Percentiles rank a stretch among this genome's conserved stretches.
phyloP scores from a whole-genome alignment of 2,888 invertebrate species.

The Tachystola acroxantha region DNA sequence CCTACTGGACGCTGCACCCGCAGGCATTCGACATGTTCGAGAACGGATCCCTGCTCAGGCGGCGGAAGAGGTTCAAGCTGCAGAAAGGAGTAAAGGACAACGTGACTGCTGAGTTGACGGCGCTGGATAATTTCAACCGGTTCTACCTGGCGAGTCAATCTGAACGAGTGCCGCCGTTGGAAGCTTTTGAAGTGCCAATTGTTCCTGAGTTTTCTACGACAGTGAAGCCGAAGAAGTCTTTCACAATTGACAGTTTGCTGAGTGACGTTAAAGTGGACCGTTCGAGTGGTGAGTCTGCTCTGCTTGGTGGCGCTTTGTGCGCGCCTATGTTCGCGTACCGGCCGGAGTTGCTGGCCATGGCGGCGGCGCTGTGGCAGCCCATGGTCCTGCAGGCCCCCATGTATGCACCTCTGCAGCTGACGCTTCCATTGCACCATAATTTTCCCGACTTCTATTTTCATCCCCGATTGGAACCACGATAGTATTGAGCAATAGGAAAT shows the following conservation, averaged over 20 bases:
- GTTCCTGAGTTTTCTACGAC: constrained; percentile 17
- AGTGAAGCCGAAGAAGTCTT: constrained; percentile 81
- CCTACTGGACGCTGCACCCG: constrained; percentile 91
- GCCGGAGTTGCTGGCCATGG: constrained; percentile 37
- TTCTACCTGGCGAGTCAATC: constrained; percentile 70
- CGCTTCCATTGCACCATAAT: constrained; percentile 29
- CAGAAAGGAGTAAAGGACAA: constrained; percentile 79
- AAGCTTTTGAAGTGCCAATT: constrained; percentile 28
- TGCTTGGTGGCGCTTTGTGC: constrained; percentile 20
- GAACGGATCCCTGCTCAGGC: constrained; percentile 89
- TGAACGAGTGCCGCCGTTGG: constrained; percentile 29
- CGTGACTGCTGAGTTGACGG: constrained; percentile 83
- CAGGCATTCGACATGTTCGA: constrained; percentile 92
- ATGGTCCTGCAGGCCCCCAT: constrained; percentile 27
- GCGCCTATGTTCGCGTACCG: constrained; percentile 20
- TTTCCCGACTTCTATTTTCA: constrained; percentile 24
- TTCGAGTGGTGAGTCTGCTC: constrained; percentile 21
- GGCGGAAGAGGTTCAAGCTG: constrained; percentile 90
- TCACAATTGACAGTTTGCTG: constrained; percentile 91
- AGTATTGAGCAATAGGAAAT: too few relatives aligned
- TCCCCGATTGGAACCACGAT: constrained; percentile 14
- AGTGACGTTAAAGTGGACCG: constrained; percentile 74
- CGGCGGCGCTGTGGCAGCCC: constrained; percentile 39
- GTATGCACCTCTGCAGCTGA: constrained; percentile 29
- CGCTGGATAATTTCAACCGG: constrained; percentile 82